Conservation (phyloP, 2,888 invertebrate species). For the Aphelenchoides bicaudatus region DNA sequence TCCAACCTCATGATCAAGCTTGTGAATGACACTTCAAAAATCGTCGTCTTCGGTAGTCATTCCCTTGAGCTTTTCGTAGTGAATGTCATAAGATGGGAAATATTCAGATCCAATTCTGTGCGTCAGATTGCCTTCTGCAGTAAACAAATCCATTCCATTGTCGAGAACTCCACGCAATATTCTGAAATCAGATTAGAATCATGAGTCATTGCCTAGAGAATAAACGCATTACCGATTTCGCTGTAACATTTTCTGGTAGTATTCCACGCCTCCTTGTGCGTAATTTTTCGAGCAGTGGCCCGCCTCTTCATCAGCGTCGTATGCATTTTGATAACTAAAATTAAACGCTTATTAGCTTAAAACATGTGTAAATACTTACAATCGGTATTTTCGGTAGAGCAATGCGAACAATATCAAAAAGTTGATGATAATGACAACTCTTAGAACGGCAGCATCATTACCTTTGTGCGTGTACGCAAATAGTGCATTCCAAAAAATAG, state of each 20-base stretch:
- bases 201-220: neutral
- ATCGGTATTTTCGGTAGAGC: slow-evolving; percentile 47
- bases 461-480: too few relatives aligned
- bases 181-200: slow-evolving; percentile 23
- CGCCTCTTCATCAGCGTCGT: slow-evolving; percentile 49
- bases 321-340: too few relatives aligned
- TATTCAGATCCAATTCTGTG: too few relatives aligned
- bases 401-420: slow-evolving; percentile 40
- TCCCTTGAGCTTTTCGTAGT: too few relatives aligned
- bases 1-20: too few relatives aligned
- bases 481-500: too few relatives aligned
- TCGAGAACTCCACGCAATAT: slow-evolving; percentile 38
- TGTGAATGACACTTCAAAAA: too few relatives aligned
- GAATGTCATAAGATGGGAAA: too few relatives aligned
- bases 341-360: neutral
- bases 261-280: slow-evolving; percentile 54
- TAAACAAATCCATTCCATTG: slow-evolving; percentile 37
- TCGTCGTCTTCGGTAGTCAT: too few relatives aligned
- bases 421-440: slow-evolving; percentile 43
- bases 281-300: slow-evolving; percentile 48
- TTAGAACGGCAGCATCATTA: too few relatives aligned
- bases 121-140: slow-evolving; percentile 52
- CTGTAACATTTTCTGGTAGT: slow-evolving; percentile 53
- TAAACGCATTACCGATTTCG: slow-evolving; percentile 45
- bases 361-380: slow-evolving; percentile 46